These are phyloP conservation scores for Chymomyza caudatula DNA, from an alignment of 2,888 invertebrate species.

Conservation along the genomic window DNA sequence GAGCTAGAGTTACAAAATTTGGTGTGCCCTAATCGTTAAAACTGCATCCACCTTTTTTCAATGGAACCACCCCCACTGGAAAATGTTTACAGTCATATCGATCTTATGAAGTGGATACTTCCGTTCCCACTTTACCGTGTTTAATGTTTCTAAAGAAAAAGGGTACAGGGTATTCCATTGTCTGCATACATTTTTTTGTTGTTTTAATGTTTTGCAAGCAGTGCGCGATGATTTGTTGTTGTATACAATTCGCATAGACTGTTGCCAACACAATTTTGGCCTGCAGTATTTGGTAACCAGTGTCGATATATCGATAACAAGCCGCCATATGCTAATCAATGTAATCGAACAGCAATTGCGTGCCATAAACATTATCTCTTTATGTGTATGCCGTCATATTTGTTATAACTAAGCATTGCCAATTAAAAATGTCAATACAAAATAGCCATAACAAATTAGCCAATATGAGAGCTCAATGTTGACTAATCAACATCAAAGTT, in stretches of 20 bases:
- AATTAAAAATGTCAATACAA: background rate
- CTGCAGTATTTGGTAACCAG: slow-evolving; percentile 6
- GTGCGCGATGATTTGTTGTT: slow-evolving; percentile 10
- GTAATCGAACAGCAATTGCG: background rate
- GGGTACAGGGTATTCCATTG: too few species aligned
- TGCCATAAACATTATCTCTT: background rate
- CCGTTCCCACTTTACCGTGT: too few species aligned
- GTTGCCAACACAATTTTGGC: slow-evolving; percentile 9
- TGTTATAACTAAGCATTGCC: background rate
- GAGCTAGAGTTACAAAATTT: too few species aligned
- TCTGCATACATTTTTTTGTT: too few species aligned
- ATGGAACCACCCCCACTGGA: too few species aligned
- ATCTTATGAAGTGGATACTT: too few species aligned
- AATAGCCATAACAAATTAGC: background rate
- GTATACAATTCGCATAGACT: slow-evolving; percentile 30
- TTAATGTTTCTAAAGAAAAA: too few species aligned
- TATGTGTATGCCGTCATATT: background rate
- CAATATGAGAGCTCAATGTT: background rate
- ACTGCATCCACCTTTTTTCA: too few species aligned
- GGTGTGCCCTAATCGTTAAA: too few species aligned
- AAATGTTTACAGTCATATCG: too few species aligned
- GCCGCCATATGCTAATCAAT: slow-evolving; percentile 6
- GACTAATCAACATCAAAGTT: background rate
- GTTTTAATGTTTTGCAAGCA: slow-evolving; percentile 33
- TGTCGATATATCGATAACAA: slow-evolving; percentile 32